phyloP scores from a whole-genome alignment of 2,113 vertebrate species.

The Geothlypis trichas region DNA sequence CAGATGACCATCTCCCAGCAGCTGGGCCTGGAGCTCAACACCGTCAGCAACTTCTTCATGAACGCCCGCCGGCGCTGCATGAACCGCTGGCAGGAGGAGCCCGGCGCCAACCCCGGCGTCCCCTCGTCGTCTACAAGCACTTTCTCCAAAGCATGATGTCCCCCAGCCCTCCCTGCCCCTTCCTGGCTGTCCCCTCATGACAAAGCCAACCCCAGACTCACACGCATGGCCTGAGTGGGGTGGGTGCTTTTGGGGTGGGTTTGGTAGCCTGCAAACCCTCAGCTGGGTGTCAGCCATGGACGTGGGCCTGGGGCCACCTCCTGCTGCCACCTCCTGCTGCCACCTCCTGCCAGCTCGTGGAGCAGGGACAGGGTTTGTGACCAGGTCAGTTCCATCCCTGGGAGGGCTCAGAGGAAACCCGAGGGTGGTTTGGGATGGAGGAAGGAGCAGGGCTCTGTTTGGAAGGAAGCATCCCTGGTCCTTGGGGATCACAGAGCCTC shows the following conservation, averaged over 20 bases:
- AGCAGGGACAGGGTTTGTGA: neutral
- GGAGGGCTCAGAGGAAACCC: neutral
- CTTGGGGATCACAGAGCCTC: neutral
- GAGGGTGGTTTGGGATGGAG: neutral
- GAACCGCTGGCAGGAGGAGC: conserved; percentile 96
- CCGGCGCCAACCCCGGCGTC: conserved; percentile 82
- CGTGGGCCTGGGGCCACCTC: neutral
- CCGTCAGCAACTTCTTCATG: conserved; percentile 99
- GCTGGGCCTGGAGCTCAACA: conserved; percentile 95
- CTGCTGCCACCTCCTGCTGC: neutral
- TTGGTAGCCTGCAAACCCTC: neutral
- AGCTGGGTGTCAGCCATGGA: neutral
- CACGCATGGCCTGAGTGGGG: neutral
- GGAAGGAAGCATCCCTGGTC: neutral
- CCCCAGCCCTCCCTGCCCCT: neutral
- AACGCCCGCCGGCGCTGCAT: conserved; percentile 96
- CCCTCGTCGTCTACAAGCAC: conserved; percentile 87
- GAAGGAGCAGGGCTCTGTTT: neutral
- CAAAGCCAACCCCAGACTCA: conserved; percentile 33
- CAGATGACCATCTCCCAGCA: conserved; percentile 98
- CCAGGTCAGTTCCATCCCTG: rapidly evolving
- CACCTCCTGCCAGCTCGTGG: rapidly evolving
- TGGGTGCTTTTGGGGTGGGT: conserved; percentile 23
- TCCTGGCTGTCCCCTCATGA: neutral
- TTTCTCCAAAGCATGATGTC: conserved; percentile 94